Percentiles rank a stretch among this genome's conserved stretches.
Conservation (phyloP, 2,797 vertebrate species). For the Gymnocypris eckloni region DNA sequence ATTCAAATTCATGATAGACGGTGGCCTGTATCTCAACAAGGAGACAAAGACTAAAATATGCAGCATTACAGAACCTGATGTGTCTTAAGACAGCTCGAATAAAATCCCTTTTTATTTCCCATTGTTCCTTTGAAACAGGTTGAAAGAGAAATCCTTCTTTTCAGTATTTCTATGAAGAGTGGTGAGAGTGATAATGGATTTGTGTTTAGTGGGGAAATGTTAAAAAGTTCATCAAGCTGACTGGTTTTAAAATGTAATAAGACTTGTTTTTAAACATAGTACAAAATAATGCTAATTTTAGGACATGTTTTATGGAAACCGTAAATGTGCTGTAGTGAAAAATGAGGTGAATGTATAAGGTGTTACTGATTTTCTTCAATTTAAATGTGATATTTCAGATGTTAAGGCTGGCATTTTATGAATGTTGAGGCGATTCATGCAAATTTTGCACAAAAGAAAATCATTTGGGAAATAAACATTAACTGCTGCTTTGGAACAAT, state of each 20-base stretch:
- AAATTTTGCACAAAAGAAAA: constrained; percentile 6
- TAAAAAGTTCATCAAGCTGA: constrained; percentile 5
- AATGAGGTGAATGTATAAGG: neutral
- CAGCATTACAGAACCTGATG: constrained; percentile 13
- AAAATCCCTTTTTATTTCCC: constrained; percentile 11
- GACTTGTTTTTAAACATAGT: neutral
- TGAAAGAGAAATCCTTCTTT: constrained; percentile 31
- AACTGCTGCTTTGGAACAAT: constrained; percentile 14
- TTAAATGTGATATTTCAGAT: constrained; percentile 29
- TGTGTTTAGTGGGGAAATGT: constrained; percentile 4
- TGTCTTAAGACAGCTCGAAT: constrained; percentile 22
- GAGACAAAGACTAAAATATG: constrained; percentile 37
- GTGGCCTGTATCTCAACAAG: constrained; percentile 18
- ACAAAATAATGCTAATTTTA: neutral
- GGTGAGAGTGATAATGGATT: constrained; percentile 27
- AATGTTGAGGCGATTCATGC: constrained; percentile 5
- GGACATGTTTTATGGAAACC: neutral
- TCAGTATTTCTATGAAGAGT: constrained; percentile 5
- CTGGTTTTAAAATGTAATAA: neutral
- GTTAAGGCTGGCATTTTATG: constrained; percentile 19
- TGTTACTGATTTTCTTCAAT: neutral
- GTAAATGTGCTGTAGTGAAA: constrained; percentile 10
- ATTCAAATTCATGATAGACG: constrained; percentile 44
- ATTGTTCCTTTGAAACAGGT: constrained; percentile 25
- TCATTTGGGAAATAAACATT: neutral